Evolutionary conservation across 2,113 vertebrate genomes (phyloP), one percentile per base, ranked within the genome.

Genomic region (Cyanoliseus patagonus): DNA sequence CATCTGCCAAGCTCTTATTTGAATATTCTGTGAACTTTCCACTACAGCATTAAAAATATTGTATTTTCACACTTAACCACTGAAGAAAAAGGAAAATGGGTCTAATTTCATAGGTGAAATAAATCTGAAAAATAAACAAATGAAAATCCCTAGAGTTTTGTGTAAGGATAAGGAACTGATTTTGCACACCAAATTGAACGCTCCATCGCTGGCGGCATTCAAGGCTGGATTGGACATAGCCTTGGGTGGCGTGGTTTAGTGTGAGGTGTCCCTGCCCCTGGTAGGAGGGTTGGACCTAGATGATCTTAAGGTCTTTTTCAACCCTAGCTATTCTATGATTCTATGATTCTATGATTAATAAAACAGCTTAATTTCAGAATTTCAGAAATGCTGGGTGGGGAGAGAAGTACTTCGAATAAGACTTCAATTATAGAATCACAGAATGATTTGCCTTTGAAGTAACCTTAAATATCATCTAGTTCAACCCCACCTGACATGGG

Each of bases 1-100:
- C 81, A 92, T 94, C n/a, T 84, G 61, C 78, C 52, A 87, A 72
- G 78, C 39, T 53, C 51, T 90, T 69, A 28, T 91, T 91, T 95
- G 74, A 69, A 70, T 96, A 90, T 74, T 59, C 61, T 61, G 19
- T 67, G 94, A 95, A 81, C 33, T 46, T 90, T 23, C 84, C 22
- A 95, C 51, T 23, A 10, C 23, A 90, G 42, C 39, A 89, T 79
- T 92, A 88, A 88, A 96, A 93, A 75, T 42, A 93, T 74, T 70
- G 30, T 6, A 55, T 70, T 90, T 86, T 73, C 70, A 76, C 37
- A 86, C 63, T 80, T 88, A 82, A 92, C 75, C 44, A 90, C 73
- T 82, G 42, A 59, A 61, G 17, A 35, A 87, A 46, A 87, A 41
- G 30, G 89, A 85, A 95, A 88, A 85, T 57, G 72, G 72, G 42